Evolutionary conservation across 1,140 invertebrate genomes (phyloP), one percentile per base, ranked within the genome.

Genomic region (Neodiprion pinetum): DNA sequence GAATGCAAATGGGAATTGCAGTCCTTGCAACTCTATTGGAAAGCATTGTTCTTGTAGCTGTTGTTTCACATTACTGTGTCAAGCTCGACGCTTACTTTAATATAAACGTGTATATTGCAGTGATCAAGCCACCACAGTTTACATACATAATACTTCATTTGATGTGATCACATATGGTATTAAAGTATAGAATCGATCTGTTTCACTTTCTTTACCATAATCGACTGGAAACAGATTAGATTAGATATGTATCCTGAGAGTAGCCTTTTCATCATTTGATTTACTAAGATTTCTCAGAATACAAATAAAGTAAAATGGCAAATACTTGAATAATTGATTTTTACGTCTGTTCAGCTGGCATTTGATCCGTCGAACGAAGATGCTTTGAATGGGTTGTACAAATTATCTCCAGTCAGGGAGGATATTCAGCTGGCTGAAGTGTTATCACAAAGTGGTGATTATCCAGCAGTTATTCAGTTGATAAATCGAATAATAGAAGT

Each of bases 401-500:
- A 90, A 77, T 91, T 97, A 79, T 89, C 91, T 67, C 90, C 92
- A 72, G 88, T 94, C 66, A 90, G 90, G 75, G 91, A 94, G 78
- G 91, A 94, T 79, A 90, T 96, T 76, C 83, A 91, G 48, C 81
- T 91, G 49, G 95, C 93, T 14, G 90, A 96, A 82, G 89, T 91
- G 72, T 91, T 93, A 78, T 92, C 94, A 76, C 86, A 90, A 7
- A 90, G 92, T 8, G 88, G 90, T 11, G 94, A 98, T 83, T 93
- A 93, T 86, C 76, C 89, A 23, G 90, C 90, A 73, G 96, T 96
- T 28, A 91, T 95, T 69, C 90, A 92, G 49, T 81, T 94, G 47
- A 87, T 98, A 21, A 92, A 93, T 28, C 88, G 91, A 76, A 89
- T 96, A 28, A 91, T 99, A 72, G 97, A 99, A 89, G 90, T 93